Base-by-base conservation (phyloP, 2,888 invertebrate species). In the Apantesis nais region DNA sequence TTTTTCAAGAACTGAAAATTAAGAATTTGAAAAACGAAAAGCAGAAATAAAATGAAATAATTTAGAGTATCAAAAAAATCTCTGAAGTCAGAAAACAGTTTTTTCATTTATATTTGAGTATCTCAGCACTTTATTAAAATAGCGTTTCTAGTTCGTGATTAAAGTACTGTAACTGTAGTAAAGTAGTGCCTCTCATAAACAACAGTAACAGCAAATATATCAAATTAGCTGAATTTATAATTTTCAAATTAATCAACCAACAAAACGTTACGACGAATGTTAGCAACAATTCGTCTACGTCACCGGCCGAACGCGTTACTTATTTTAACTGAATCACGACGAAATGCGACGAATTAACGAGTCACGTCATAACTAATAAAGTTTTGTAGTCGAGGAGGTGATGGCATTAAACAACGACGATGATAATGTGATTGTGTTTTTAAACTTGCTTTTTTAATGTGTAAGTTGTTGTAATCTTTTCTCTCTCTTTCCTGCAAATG, bases 241-340 rank as follows among this genome's bases (percentile, higher is more conserved):
- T 70, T 61, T 67, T 31, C 19, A 64, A 61, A 22, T 64, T 61
- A 76, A 73, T 72, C 58, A 71, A 73, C 68, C 29, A 58, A 71
- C 64, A 67, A 39, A 66, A 68, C 71, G 70, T 71, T 76, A 66
- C 41, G 37, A 34, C n/a, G 55, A 62, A 65, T 25, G 70, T 71
- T 73, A 77, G 74, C 73, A 76, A 75, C 71, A 77, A 75, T 76
- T 74, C 73, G 74, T 75, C 66, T 58, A 44, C 60, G 66, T 73
- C 58, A 72, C 72, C 66, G 34, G 39, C 41, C 64, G 8, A 64
- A 39, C 63, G 48, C 68, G 68, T 70, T 77, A 74, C 67, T 78
- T 77, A 74, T 58, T 78, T 76, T 75, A 79, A 81, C 78, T 68
- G 74, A 82, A 81, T 83, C 76, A 83, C 72, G 52, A 70, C 52